phyloP scores from a whole-genome alignment of 2,113 vertebrate species.

The Rhinolophus ferrumequinum region DNA sequence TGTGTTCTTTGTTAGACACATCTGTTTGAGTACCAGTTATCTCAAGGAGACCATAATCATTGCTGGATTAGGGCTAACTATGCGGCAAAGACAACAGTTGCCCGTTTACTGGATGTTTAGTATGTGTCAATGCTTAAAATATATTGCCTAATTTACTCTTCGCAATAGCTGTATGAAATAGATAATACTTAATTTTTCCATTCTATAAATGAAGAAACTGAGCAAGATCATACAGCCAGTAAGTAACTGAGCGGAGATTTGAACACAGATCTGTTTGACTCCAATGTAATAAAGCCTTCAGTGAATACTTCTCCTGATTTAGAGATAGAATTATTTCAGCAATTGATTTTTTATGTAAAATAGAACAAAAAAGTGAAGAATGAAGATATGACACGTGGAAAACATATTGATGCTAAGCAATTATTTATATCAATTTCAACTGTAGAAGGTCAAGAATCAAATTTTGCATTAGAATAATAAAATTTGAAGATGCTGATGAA shows the following conservation, averaged over 20 bases:
- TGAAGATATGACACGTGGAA: neutral
- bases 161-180: neutral
- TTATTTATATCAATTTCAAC: conserved; percentile 3
- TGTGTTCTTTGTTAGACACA: neutral
- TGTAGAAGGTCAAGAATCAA: neutral
- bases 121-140: neutral
- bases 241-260: neutral
- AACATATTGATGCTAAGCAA: neutral
- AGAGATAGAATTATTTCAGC: neutral
- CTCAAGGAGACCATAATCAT: neutral
- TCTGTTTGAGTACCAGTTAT: neutral
- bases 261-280: neutral
- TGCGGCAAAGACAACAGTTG: neutral
- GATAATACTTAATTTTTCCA: neutral
- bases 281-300: neutral
- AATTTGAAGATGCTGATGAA: neutral
- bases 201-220: neutral
- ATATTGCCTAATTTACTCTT: neutral
- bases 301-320: neutral
- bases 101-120: neutral
- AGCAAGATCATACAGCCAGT: neutral
- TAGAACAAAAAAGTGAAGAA: neutral
- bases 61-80: neutral
- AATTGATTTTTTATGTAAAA: neutral
- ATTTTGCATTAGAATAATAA: conserved; percentile 22